Percentiles rank a stretch among this genome's conserved stretches.
Evolutionary conservation across 2,888 invertebrate genomes (phyloP).

Genomic region (Idaea straminata): DNA sequence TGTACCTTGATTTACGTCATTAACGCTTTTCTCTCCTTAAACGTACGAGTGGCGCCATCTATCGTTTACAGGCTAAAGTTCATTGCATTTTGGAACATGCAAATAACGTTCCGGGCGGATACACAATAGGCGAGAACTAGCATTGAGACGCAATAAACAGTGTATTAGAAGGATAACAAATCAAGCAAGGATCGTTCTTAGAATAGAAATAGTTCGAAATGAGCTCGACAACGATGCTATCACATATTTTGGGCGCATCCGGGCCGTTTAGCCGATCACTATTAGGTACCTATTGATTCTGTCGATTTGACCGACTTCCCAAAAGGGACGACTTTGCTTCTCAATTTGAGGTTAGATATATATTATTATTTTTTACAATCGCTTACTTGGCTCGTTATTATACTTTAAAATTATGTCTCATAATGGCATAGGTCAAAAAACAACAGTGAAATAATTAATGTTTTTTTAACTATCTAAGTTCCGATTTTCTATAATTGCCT

Average conservation of each 20-base stretch:
- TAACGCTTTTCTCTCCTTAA: not conserved
- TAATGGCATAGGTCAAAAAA: too few relatives aligned
- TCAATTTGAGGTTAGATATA: too few relatives aligned
- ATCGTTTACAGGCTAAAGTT: slow-evolving; percentile 7
- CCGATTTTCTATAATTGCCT: too few relatives aligned
- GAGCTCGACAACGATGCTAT: slow-evolving; percentile 37
- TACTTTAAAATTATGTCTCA: too few relatives aligned
- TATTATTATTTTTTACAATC: too few relatives aligned
- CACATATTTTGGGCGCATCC: slow-evolving; percentile 50
- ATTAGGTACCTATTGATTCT: slow-evolving; percentile 17
- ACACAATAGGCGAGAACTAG: not conserved
- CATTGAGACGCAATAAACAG: slow-evolving; percentile 48
- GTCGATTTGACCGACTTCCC: slow-evolving; percentile 5
- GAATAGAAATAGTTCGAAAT: slow-evolving; percentile 58
- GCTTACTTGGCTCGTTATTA: too few relatives aligned
- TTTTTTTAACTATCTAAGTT: too few relatives aligned
- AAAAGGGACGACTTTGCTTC: not conserved
- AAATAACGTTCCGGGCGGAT: slow-evolving; percentile 22
- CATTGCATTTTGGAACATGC: slow-evolving; percentile 14
- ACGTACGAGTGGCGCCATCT: slow-evolving; percentile 39
- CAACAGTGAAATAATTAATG: too few relatives aligned
- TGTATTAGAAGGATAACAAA: slow-evolving; percentile 57
- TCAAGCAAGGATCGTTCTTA: slow-evolving; percentile 38
- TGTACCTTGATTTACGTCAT: not conserved
- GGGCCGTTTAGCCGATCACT: slow-evolving; percentile 25